These are phyloP conservation scores for Varecia variegata DNA, from an alignment of 2,797 vertebrate species.

Conservation along the genomic window DNA sequence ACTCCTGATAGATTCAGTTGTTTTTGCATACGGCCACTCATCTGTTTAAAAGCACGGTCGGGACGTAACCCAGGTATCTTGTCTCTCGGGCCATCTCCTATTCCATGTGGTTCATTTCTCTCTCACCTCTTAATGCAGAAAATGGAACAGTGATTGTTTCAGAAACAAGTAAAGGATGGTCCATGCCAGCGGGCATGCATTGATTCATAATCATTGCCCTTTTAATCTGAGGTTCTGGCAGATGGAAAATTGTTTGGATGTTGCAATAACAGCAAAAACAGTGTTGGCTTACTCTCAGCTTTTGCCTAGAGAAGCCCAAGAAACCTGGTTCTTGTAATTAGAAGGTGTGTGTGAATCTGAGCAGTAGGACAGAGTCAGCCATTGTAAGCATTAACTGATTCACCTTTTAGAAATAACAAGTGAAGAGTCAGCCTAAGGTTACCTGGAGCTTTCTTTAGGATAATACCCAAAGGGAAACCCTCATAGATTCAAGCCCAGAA, in stretches of 20 bases:
- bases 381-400: slow-evolving; percentile 80
- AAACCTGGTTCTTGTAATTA: slow-evolving; percentile 63
- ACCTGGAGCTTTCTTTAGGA: slow-evolving; percentile 86
- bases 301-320: slow-evolving; percentile 55
- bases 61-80: background rate
- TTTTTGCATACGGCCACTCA: background rate
- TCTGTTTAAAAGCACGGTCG: background rate
- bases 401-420: slow-evolving; percentile 85
- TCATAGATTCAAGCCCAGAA: slow-evolving; percentile 79
- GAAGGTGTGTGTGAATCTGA: slow-evolving; percentile 68
- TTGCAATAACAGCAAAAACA: slow-evolving; percentile 72
- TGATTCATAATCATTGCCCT: slow-evolving; percentile 44
- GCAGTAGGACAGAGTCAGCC: slow-evolving; percentile 75
- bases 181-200: background rate
- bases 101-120: background rate
- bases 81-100: background rate
- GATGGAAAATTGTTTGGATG: slow-evolving; percentile 68
- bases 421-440: slow-evolving; percentile 81
- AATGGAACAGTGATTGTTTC: background rate
- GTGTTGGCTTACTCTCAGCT: slow-evolving; percentile 47
- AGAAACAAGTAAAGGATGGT: background rate
- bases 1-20: background rate
- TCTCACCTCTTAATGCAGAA: background rate
- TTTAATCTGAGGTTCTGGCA: slow-evolving; percentile 51
- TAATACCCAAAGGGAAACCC: slow-evolving; percentile 80